Conservation (phyloP, 2,797 vertebrate genomes). For the Betta splendens region DNA sequence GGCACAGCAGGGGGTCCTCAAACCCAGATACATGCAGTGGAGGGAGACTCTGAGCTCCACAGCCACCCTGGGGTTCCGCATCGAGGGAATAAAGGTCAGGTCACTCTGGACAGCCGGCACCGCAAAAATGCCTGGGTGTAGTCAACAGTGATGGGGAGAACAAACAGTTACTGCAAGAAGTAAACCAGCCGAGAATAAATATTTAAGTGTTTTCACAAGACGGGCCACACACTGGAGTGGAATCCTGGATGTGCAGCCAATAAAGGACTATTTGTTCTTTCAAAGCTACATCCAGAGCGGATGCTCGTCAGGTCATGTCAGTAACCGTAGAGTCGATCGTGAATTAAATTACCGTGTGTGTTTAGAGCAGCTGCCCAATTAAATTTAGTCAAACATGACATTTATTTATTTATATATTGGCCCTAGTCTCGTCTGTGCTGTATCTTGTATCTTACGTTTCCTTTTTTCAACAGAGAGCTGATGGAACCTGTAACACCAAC, state of each 20-base stretch:
- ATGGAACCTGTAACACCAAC: conserved; percentile 84
- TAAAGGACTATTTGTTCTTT: conserved; percentile 40
- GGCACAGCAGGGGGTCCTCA: conserved; percentile 84
- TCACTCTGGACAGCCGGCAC: background rate
- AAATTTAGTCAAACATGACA: conserved; percentile 15
- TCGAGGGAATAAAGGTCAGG: conserved; percentile 91
- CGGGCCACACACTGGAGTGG: conserved; percentile 15
- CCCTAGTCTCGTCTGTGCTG: background rate
- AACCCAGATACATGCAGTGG: conserved; percentile 96
- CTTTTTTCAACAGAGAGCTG: conserved; percentile 74
- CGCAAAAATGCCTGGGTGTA: background rate
- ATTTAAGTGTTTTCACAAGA: conserved; percentile 28
- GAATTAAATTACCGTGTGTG: conserved; percentile 16
- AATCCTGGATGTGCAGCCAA: conserved; percentile 16
- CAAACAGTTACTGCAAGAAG: conserved; percentile 27
- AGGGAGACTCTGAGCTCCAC: conserved; percentile 91
- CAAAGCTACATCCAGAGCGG: conserved; percentile 21
- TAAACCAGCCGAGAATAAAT: conserved; percentile 36
- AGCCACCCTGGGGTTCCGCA: conserved; percentile 89
- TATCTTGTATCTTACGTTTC: background rate
- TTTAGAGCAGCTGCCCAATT: conserved; percentile 6
- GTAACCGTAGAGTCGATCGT: conserved; percentile 36
- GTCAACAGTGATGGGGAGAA: conserved; percentile 8
- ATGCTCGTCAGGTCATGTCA: conserved; percentile 14
- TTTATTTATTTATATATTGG: background rate